A percentile compares a stretch with the other conserved stretches of the same genome.
These are phyloP conservation scores for Elachura formosa DNA, from an alignment of 2,113 vertebrate species.

Conservation along the genomic window DNA sequence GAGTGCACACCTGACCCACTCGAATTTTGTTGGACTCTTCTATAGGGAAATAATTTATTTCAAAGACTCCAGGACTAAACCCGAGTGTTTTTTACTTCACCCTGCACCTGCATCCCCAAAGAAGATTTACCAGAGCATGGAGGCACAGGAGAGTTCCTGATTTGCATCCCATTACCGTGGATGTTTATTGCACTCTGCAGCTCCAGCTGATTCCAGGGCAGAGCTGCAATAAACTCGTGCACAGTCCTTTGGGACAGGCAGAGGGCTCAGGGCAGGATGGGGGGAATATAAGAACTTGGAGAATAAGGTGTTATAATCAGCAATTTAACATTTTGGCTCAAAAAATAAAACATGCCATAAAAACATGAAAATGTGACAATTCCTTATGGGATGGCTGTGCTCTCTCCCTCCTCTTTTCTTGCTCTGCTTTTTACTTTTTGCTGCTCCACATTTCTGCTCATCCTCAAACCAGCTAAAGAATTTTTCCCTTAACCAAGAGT, in stretches of 20 bases:
- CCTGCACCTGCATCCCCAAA: neutral
- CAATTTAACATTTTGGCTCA: neutral
- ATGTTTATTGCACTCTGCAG: neutral
- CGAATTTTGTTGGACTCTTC: neutral
- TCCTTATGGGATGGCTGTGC: neutral
- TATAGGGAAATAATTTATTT: neutral
- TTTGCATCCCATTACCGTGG: neutral
- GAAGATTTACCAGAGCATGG: neutral
- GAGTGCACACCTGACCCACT: neutral
- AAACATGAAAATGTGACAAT: neutral
- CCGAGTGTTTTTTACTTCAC: neutral
- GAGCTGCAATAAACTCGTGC: accelerated
- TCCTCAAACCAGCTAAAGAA: neutral
- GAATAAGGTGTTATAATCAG: accelerated
- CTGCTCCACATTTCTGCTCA: neutral
- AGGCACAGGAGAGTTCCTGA: neutral
- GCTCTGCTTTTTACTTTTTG: neutral
- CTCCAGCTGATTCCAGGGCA: neutral
- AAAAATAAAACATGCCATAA: no score
- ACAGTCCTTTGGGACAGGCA: neutral
- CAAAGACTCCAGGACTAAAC: neutral
- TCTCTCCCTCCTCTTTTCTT: neutral
- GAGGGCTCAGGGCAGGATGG: neutral
- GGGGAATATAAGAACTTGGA: neutral
- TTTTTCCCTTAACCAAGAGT: neutral